Conservation (phyloP, 1,140 invertebrate genomes). For the Eueides isabella region DNA sequence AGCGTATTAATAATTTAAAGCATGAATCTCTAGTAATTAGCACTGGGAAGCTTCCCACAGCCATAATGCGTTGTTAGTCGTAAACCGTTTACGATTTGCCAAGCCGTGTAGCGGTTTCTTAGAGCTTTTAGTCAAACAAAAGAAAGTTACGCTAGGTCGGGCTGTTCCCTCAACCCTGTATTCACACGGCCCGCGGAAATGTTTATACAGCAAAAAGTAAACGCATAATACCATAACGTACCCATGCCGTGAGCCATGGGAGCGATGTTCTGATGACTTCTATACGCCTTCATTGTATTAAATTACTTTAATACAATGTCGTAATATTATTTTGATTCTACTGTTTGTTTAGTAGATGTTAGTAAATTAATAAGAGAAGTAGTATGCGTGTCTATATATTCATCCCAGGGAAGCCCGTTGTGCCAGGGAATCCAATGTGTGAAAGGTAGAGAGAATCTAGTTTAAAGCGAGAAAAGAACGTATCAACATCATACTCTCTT, state of each 20-base stretch:
- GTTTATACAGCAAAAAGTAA: conserved; percentile 39
- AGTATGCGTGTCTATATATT: neutral
- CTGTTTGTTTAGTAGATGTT: neutral
- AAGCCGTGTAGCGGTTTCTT: conserved; percentile 41
- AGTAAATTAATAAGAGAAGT: neutral
- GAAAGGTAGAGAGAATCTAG: neutral
- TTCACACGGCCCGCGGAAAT: conserved; percentile 69
- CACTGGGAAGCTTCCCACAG: conserved; percentile 32
- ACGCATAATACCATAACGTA: conserved; percentile 40
- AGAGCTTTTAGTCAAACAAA: conserved; percentile 61
- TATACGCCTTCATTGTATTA: neutral
- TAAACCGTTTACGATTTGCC: conserved; percentile 42
- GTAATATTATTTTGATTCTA: neutral
- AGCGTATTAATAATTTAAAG: conserved; percentile 6
- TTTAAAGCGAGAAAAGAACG: too few species aligned
- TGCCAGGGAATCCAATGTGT: too few species aligned
- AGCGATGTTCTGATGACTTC: conserved; percentile 29
- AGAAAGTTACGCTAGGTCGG: conserved; percentile 66
- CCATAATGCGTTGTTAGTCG: conserved; percentile 33
- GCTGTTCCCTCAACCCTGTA: conserved; percentile 59
- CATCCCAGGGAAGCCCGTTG: neutral
- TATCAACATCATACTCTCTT: too few species aligned
- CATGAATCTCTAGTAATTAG: conserved; percentile 12
- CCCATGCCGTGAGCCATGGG: conserved; percentile 34
- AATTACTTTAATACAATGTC: neutral